Base-by-base conservation (phyloP, 2,888 invertebrate species). In the Kryphioiulus occultus region DNA sequence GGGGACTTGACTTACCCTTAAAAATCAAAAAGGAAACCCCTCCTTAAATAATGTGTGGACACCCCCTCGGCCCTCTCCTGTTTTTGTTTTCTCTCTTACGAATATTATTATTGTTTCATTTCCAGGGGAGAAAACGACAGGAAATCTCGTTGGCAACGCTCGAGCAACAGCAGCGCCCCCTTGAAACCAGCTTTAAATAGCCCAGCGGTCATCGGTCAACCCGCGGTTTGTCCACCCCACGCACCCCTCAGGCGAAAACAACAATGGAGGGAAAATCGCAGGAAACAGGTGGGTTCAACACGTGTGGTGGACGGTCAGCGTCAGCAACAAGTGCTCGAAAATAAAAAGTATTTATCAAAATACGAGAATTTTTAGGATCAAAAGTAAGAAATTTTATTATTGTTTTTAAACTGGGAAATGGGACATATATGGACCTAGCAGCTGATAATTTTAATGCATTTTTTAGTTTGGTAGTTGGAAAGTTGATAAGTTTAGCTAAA, bases 241-340 rank as follows among this genome's bases (percentile, higher is more conserved):
- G 3, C 53, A 53, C 53, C 53, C 53, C n/a, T 7, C 35, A 35
- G 7, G 35, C 35, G 7, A 47, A 47, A 10, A 47, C 47, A 53
- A 53, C 53, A 53, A 53, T 53, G 53, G n/a, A 53, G 47, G 82
- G 1, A n/a, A n/a, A 12, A 32, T 1, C 12, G 32, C 82, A 83
- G 83, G 83, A 83, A 83, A 83, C 83, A 83, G 83, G 83, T 83
- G 82, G 12, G 44, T 44, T 1, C 44, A 44, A 44, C 44, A 12
- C 44, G 12, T 12, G 44, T 35, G 15, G 1, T 53, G 19, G 4
- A 3, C 19, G n/a, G 53, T 53, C n/a, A 53, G 3, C 53, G n/a
- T n/a, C 1, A n/a, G 19, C 53, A 53, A 53, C 53, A 53, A 44
- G 44, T 44, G 44, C 15, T 44, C 44, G n/a, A n/a, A n/a, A n/a